Evolutionary conservation across 2,113 vertebrate species (phyloP).

Genomic region (Empidonax traillii): DNA sequence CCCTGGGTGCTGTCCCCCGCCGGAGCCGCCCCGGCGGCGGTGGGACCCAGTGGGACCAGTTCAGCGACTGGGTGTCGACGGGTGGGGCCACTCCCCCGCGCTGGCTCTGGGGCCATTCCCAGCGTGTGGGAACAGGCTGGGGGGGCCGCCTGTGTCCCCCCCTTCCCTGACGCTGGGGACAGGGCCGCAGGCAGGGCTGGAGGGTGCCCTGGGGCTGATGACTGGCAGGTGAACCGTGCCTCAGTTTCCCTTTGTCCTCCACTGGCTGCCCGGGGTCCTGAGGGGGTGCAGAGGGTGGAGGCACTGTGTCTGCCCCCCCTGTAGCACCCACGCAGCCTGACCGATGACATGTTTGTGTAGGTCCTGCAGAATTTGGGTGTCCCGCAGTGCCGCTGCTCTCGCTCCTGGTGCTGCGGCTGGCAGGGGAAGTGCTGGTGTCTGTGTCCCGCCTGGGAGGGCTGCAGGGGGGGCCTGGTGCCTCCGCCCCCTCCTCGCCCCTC

Average conservation of each 20-base stretch:
- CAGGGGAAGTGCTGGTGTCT: background rate
- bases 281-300: background rate
- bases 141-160: background rate
- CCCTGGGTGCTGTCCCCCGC: slow-evolving; percentile 45
- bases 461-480: background rate
- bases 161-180: background rate
- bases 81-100: slow-evolving; percentile 52
- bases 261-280: background rate
- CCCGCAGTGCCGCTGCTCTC: accelerated
- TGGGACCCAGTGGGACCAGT: slow-evolving; percentile 62
- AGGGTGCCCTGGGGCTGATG: background rate
- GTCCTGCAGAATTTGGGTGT: background rate
- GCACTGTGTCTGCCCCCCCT: accelerated
- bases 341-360: background rate
- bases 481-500: background rate
- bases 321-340: too few species aligned
- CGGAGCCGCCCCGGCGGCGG: slow-evolving; percentile 44
- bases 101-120: slow-evolving; percentile 29
- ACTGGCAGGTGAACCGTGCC: accelerated
- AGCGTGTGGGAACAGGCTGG: slow-evolving; percentile 14
- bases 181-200: background rate
- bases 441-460: background rate
- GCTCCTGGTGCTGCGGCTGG: accelerated
- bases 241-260: background rate
- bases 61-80: slow-evolving; percentile 50